Percentiles rank a stretch among this genome's conserved stretches.
Conservation (phyloP, 2,113 vertebrate species). For the Alligator mississippiensis region DNA sequence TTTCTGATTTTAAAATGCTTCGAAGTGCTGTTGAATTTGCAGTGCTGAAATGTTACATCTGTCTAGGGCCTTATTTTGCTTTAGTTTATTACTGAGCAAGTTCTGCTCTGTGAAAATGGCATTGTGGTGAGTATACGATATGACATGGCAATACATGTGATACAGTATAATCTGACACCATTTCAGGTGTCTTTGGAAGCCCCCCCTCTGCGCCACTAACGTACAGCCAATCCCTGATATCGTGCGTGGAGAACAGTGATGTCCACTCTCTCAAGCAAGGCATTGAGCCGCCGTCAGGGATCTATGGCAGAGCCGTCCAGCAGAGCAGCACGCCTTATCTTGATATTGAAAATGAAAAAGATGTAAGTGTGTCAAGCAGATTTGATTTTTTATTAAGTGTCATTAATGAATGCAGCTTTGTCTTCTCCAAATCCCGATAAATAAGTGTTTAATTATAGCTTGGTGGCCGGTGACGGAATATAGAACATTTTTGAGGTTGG, state of each 20-base stretch:
- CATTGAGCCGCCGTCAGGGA: constrained; percentile 68
- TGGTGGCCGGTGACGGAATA: not conserved
- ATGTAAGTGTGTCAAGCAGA: constrained; percentile 62
- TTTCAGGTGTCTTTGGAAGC: constrained; percentile 87
- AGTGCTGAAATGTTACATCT: too few relatives aligned
- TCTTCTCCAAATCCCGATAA: not conserved
- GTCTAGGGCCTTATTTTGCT: not conserved
- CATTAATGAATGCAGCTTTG: fast-evolving
- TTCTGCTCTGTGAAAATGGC: not conserved
- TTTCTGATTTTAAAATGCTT: too few relatives aligned
- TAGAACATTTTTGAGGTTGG: not conserved
- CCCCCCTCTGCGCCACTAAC: constrained; percentile 54
- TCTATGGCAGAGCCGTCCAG: constrained; percentile 71
- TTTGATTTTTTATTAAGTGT: fast-evolving
- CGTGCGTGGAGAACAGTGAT: constrained; percentile 73
- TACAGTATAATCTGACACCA: not conserved
- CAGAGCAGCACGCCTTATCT: constrained; percentile 57
- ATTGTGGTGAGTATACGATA: not conserved
- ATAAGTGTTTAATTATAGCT: not conserved
- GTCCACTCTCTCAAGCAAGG: constrained; percentile 33
- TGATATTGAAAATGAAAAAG: constrained; percentile 55
- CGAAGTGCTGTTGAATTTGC: too few relatives aligned
- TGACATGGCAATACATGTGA: not conserved
- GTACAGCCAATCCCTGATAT: constrained; percentile 51
- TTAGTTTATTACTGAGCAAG: not conserved